Evolutionary conservation across 2,888 invertebrate genomes (phyloP).

Genomic region (Lithophane leautieri): DNA sequence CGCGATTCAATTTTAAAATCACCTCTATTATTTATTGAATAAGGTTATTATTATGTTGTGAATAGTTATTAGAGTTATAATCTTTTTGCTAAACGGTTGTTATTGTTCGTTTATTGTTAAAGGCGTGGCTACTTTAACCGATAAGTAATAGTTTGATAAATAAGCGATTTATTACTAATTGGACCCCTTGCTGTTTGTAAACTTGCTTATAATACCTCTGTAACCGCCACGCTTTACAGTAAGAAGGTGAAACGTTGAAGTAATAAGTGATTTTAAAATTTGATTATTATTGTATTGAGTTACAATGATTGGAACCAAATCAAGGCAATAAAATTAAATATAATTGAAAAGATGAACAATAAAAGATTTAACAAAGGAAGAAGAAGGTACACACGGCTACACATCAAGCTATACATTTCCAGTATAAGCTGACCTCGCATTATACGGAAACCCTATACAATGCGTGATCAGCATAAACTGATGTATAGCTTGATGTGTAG

Average conservation of each 20-base stretch:
- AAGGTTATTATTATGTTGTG: slow-evolving; percentile 19
- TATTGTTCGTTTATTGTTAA: slow-evolving; percentile 60
- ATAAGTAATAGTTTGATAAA: slow-evolving; percentile 63
- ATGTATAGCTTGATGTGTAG: no score
- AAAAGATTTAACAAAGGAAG: background rate
- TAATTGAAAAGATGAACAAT: no score
- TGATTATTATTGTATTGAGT: slow-evolving; percentile 5
- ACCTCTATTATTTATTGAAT: slow-evolving; percentile 7
- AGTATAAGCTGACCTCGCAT: no score
- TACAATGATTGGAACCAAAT: background rate
- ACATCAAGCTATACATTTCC: no score
- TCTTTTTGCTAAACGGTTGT: slow-evolving; percentile 38
- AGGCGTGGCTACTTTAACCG: slow-evolving; percentile 65
- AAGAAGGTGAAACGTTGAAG: background rate
- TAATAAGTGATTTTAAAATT: background rate
- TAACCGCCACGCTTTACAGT: slow-evolving; percentile 11
- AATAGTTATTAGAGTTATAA: slow-evolving; percentile 21
- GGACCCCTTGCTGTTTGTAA: slow-evolving; percentile 35
- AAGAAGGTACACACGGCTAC: no score
- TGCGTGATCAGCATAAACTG: no score
- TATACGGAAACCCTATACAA: no score
- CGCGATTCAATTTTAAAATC: background rate
- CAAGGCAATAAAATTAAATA: background rate
- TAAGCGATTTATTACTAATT: slow-evolving; percentile 57
- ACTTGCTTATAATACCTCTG: background rate